Evolutionary conservation across 2,888 invertebrate genomes (phyloP), one percentile per base, ranked within the genome.

Genomic region (Stratiomys singularior): DNA sequence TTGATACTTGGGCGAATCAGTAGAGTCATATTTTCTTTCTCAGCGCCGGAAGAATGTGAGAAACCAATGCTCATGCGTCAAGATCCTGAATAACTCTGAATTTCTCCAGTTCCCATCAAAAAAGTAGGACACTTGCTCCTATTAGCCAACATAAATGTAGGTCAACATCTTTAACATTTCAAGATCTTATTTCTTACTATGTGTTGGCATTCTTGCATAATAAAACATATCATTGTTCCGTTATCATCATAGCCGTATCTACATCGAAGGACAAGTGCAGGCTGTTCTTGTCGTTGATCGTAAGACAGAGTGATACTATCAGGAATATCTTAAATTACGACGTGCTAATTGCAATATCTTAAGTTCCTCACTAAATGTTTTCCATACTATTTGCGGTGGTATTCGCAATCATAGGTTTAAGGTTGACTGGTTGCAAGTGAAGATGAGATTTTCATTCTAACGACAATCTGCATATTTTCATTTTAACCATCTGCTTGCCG

Each of bases 321-420:
- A 27, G 44, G 46, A 46, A 44, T 37, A 13, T 21, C 67, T 44
- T 18, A 67, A 44, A 44, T 46, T 18, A 67, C 67, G 46, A 67
- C 67, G 46, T 67, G 67, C 44, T 44, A 67, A 46, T 67, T 67
- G 67, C 67, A 67, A 67, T 44, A 23, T 67, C 67, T 67, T 44
- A 67, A 18, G 37, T 67, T 67, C 21, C 46, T 37, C 67, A 67
- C 67, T 23, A 21, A 66, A 21, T 44, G 27, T 44, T 21, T 44
- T 67, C 44, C 67, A 67, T 67, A 23, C 67, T 67, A 67, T 44
- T 67, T 67, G 44, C 46, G 7, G n/a, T 46, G n/a, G 7, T 27
- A 27, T 67, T 44, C n/a, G 30, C 30, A 52, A 52, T 60, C 60
- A 23, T 15, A 52, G 52, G 4, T 52, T 52, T 52, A 4, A 60